Evolutionary conservation across 1,140 invertebrate species (phyloP).

Genomic region (Drosophila grimshawi): DNA sequence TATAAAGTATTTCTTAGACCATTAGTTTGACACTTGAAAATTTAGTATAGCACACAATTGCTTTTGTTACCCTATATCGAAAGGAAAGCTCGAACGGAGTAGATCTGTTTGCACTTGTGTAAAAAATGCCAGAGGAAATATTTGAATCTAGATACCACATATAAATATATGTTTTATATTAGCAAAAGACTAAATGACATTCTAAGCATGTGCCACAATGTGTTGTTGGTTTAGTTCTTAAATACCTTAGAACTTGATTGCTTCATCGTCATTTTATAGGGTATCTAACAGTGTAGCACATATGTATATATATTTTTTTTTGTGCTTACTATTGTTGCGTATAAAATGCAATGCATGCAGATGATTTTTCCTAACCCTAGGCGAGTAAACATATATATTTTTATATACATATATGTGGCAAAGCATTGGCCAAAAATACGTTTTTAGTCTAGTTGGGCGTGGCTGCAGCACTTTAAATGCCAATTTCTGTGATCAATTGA

Average conservation of each 20-base stretch:
- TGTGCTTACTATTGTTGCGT: constrained; percentile 35
- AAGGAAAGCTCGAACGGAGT: too few relatives aligned
- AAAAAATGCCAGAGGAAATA: too few relatives aligned
- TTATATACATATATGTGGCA: constrained; percentile 20
- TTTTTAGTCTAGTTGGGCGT: constrained; percentile 44
- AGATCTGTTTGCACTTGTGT: not conserved
- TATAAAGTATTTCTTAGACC: constrained; percentile 82
- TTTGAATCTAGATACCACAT: too few relatives aligned
- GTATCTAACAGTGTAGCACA: not conserved
- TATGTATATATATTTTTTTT: constrained; percentile 17
- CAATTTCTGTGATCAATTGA: constrained; percentile 46
- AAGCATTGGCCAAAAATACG: constrained; percentile 24
- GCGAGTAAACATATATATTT: constrained; percentile 57
- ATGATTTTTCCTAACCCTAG: constrained; percentile 43
- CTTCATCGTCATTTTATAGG: not conserved
- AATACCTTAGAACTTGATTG: too few relatives aligned
- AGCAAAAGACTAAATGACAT: too few relatives aligned
- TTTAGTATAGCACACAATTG: constrained; percentile 66
- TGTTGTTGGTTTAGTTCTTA: too few relatives aligned
- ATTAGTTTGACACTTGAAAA: constrained; percentile 82
- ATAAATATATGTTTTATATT: too few relatives aligned
- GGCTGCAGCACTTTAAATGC: constrained; percentile 2
- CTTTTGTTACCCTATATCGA: constrained; percentile 43
- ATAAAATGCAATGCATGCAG: constrained; percentile 57
- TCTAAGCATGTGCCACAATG: too few relatives aligned